phyloP scores from a whole-genome alignment of 2,888 invertebrate species.

The Drosophila mayaguana region DNA sequence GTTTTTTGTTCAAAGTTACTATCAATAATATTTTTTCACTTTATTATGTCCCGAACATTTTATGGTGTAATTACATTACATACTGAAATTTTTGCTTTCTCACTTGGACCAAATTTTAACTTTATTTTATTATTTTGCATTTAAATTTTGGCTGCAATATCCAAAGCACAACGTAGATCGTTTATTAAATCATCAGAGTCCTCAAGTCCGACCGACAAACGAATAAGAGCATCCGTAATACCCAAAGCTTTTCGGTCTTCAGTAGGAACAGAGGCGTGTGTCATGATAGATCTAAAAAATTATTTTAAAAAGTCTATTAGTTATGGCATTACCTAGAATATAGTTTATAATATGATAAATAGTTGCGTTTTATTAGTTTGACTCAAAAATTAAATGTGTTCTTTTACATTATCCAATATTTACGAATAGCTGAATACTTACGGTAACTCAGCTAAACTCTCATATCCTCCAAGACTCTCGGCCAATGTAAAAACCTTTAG shows the following conservation, averaged over 20 bases:
- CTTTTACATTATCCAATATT: too few species aligned
- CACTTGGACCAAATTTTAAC: too few species aligned
- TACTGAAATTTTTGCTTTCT: too few species aligned
- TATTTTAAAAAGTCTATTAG: background rate
- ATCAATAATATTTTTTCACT: too few species aligned
- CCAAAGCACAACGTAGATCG: constrained; percentile 94
- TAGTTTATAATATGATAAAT: too few species aligned
- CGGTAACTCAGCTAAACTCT: constrained; percentile 97
- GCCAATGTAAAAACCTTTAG: constrained; percentile 94
- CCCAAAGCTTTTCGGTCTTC: constrained; percentile 90
- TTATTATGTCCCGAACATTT: too few species aligned
- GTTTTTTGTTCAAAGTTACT: too few species aligned
- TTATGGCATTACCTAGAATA: too few species aligned
- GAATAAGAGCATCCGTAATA: constrained; percentile 93
- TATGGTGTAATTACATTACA: too few species aligned
- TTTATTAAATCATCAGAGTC: constrained; percentile 92
- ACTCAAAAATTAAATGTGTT: background rate
- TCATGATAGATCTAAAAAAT: constrained; percentile 93
- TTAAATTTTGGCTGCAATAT: constrained; percentile 82
- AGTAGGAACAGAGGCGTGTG: constrained; percentile 95
- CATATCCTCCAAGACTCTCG: constrained; percentile 97
- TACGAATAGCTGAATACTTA: constrained; percentile 87
- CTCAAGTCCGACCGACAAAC: constrained; percentile 96
- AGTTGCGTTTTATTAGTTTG: background rate
- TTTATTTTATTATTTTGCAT: background rate